Conservation (phyloP, 37 sponge, comb jelly and placozoan genomes). For the Halichondria panicea region DNA sequence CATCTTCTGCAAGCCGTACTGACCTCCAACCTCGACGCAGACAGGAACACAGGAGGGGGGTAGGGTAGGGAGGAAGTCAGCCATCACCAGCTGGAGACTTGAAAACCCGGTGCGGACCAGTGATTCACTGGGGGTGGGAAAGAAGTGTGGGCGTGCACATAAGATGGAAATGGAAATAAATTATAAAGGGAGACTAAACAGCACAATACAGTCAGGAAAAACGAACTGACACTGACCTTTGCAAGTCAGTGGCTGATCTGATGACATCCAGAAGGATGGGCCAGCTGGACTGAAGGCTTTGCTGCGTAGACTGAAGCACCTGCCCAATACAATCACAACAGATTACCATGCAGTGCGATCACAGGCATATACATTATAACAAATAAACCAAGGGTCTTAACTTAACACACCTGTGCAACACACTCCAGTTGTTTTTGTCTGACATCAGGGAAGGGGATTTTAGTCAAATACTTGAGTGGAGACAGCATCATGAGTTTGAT, state of each 20-base stretch:
- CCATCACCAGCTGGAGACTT: constrained; percentile 83
- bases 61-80: constrained; percentile 87
- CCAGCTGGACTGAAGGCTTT: constrained; percentile 50
- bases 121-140: constrained; percentile 40
- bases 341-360: no score
- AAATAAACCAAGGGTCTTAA: no score
- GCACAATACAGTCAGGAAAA: neutral
- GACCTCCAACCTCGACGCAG: constrained; percentile 66
- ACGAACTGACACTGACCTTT: constrained; percentile 31
- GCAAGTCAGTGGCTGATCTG: constrained; percentile 30
- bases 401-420: constrained; percentile 50
- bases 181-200: neutral
- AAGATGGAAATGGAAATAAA: neutral
- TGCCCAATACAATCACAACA: no score
- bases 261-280: constrained; percentile 48
- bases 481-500: constrained; percentile 37
- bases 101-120: constrained; percentile 82
- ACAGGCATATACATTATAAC: no score
- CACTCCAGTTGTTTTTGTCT: constrained; percentile 81
- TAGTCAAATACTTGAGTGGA: constrained; percentile 49
- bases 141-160: neutral
- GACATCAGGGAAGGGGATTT: constrained; percentile 50
- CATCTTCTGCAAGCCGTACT: constrained; percentile 81
- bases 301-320: constrained; percentile 63
- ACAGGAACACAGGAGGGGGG: constrained; percentile 67